Percentiles rank a stretch among this genome's conserved stretches.
phyloP scores from a whole-genome alignment of 2,113 vertebrate genomes.

The Microtus pennsylvanicus region DNA sequence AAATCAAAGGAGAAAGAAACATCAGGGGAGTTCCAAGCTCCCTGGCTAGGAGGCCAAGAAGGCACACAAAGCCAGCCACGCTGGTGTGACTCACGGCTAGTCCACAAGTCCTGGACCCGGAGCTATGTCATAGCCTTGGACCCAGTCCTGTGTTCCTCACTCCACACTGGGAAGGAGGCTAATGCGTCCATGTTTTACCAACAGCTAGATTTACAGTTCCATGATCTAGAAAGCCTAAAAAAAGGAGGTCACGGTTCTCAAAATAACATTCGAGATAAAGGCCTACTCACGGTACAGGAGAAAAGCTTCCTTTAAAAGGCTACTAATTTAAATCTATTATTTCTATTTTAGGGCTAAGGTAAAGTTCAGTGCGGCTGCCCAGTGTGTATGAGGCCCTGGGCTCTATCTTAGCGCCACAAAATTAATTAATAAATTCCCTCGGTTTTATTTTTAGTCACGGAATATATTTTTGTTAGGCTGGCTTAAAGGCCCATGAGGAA shows the following conservation, averaged over 20 bases:
- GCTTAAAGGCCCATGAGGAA: not conserved
- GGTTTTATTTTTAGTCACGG: conserved; percentile 17
- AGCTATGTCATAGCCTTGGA: not conserved
- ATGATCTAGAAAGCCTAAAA: not conserved
- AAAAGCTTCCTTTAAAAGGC: not conserved
- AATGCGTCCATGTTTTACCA: not conserved
- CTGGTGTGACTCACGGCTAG: fast-evolving
- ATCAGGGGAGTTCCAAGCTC: fast-evolving
- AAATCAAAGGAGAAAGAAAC: not conserved
- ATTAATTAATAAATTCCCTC: not conserved
- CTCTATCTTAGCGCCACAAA: not conserved
- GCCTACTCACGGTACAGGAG: not conserved
- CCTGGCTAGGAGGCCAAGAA: fast-evolving
- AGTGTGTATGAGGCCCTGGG: not conserved
- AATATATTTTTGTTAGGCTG: conserved; percentile 31
- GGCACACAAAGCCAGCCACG: not conserved
- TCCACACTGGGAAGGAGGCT: not conserved
- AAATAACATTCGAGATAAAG: not conserved
- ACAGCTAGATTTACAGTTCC: not conserved
- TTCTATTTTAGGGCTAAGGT: not conserved
- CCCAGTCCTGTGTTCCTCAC: not conserved
- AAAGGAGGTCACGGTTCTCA: not conserved
- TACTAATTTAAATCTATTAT: not conserved
- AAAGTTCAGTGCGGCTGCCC: not conserved
- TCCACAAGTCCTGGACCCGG: too few species aligned